A percentile compares a stretch with the other conserved stretches of the same genome.
Evolutionary conservation across 2,888 invertebrate species (phyloP).

Genomic region (Ischnus inquisitorius): DNA sequence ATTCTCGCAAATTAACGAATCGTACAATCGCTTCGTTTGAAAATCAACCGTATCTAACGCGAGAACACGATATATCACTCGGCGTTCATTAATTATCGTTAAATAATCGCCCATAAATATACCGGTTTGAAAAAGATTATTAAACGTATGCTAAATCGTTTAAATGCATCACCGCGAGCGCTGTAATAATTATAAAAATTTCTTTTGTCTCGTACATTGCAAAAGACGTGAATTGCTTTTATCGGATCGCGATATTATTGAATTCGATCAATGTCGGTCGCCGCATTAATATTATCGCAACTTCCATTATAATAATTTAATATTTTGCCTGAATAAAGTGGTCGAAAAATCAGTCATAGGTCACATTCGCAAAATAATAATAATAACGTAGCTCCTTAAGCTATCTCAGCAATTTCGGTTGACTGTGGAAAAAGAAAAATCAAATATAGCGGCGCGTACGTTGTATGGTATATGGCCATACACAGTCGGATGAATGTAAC

Average conservation of each 20-base stretch:
- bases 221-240: too few species aligned
- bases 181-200: not conserved
- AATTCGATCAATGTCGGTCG: too few species aligned
- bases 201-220: too few species aligned
- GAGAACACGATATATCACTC: not conserved
- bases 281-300: too few species aligned
- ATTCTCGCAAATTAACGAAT: conserved; percentile 49
- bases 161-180: not conserved
- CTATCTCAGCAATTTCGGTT: not conserved
- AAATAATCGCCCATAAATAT: not conserved
- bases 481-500: conserved; percentile 8
- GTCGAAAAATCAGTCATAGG: too few species aligned
- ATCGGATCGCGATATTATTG: too few species aligned
- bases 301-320: too few species aligned
- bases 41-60: conserved; percentile 33
- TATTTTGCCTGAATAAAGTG: too few species aligned
- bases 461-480: not conserved
- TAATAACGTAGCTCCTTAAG: not conserved
- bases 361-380: too few species aligned
- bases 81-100: not conserved
- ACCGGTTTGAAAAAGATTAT: not conserved
- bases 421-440: not conserved
- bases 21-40: conserved; percentile 49
- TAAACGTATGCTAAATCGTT: not conserved
- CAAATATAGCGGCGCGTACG: not conserved